phyloP scores from a whole-genome alignment of 2,797 vertebrate genomes.

The Anguilla obscura region DNA sequence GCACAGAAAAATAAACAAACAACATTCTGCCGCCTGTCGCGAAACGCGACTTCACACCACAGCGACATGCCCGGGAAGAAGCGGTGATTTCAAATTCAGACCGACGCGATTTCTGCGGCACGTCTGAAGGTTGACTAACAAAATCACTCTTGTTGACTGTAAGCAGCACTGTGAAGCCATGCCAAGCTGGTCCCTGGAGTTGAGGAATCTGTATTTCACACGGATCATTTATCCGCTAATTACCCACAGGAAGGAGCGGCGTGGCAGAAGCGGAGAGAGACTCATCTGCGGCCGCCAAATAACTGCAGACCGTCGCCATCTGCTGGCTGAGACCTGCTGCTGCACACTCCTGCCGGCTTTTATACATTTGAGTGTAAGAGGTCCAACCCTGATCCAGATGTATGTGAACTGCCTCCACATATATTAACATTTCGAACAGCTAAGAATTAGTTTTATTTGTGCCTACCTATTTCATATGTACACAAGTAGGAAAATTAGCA shows the following conservation, averaged over 20 bases:
- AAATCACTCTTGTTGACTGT: conserved; percentile 62
- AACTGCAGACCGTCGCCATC: conserved; percentile 58
- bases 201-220: conserved; percentile 53
- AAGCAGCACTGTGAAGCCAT: conserved; percentile 55
- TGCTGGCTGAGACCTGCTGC: conserved; percentile 52
- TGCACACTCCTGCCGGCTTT: not conserved
- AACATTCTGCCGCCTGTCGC: not conserved
- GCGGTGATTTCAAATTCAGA: conserved; percentile 20
- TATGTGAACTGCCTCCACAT: not conserved
- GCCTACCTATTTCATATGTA: not conserved
- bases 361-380: not conserved
- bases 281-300: conserved; percentile 28
- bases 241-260: conserved; percentile 56
- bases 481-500: not conserved
- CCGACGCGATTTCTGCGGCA: conserved; percentile 22
- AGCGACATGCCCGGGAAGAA: conserved; percentile 11
- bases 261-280: conserved; percentile 38
- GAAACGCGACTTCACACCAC: not conserved
- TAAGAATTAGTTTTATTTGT: not conserved
- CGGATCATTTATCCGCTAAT: conserved; percentile 66
- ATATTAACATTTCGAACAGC: not conserved
- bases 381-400: not conserved
- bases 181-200: conserved; percentile 55
- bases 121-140: conserved; percentile 48
- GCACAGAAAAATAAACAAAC: no score